phyloP scores from a whole-genome alignment of 2,797 vertebrate species.

The Melanotaenia parkinsoni region DNA sequence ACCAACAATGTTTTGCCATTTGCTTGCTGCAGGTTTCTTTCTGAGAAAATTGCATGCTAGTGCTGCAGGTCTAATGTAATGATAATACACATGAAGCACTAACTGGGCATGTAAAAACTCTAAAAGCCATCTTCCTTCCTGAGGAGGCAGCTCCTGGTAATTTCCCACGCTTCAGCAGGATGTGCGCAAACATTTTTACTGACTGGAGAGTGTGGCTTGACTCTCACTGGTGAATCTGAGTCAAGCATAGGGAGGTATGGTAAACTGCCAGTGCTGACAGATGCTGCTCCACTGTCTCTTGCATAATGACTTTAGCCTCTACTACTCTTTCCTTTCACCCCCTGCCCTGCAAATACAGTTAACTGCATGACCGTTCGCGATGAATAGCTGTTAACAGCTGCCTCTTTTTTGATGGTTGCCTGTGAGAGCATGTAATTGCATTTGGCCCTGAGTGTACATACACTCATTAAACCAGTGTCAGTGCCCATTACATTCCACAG shows the following conservation, averaged over 20 bases:
- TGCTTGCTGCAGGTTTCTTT: background rate
- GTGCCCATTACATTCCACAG: slow-evolving; percentile 76
- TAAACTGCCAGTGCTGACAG: slow-evolving; percentile 73
- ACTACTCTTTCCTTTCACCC: slow-evolving; percentile 51
- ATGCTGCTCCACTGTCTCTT: slow-evolving; percentile 68
- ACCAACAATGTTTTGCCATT: background rate
- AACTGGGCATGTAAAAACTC: slow-evolving; percentile 31
- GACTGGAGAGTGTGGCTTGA: slow-evolving; percentile 65
- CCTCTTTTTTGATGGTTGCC: slow-evolving; percentile 71
- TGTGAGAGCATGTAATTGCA: slow-evolving; percentile 79
- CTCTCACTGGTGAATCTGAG: slow-evolving; percentile 70
- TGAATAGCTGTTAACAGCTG: slow-evolving; percentile 73
- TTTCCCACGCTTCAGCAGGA: slow-evolving; percentile 71
- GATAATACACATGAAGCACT: slow-evolving; percentile 16
- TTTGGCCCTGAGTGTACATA: slow-evolving; percentile 77
- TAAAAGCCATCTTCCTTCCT: slow-evolving; percentile 48
- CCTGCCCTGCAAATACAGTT: slow-evolving; percentile 70
- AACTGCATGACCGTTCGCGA: slow-evolving; percentile 66
- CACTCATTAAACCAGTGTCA: slow-evolving; percentile 75
- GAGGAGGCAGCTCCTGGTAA: slow-evolving; percentile 28
- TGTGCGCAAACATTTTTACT: slow-evolving; percentile 63
- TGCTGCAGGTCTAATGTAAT: background rate
- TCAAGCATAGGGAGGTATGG: slow-evolving; percentile 60
- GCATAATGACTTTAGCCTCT: slow-evolving; percentile 69
- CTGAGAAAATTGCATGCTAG: background rate